phyloP scores from a whole-genome alignment of 2,888 invertebrate genomes.

The Exephanes ischioxanthus region DNA sequence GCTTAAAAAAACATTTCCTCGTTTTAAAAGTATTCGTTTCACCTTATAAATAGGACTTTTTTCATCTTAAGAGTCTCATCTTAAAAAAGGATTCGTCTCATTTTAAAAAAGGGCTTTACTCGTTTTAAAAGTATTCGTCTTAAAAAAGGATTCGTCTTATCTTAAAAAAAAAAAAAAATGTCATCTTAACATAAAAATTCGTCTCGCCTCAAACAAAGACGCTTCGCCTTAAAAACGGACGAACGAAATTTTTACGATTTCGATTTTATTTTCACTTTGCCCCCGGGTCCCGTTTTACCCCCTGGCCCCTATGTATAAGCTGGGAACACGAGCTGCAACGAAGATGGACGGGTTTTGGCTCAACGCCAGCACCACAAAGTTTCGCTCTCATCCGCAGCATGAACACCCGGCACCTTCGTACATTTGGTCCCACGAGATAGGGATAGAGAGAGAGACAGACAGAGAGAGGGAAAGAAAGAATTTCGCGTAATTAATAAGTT shows the following conservation, averaged over 20 bases:
- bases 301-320: not conserved
- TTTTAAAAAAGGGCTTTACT: too few relatives aligned
- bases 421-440: conserved; percentile 15
- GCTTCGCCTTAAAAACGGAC: not conserved
- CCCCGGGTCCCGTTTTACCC: conserved; percentile 12
- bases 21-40: too few relatives aligned
- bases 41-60: too few relatives aligned
- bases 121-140: not conserved
- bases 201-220: not conserved
- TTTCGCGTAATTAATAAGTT: conserved; percentile 69
- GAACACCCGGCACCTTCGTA: conserved; percentile 25
- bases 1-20: not conserved
- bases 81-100: too few relatives aligned
- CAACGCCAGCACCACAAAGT: conserved; percentile 64
- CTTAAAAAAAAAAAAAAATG: too few relatives aligned
- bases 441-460: not conserved
- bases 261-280: not conserved
- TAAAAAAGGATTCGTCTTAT: not conserved
- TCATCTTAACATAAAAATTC: not conserved
- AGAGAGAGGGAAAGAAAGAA: conserved; percentile 30
- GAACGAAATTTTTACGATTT: not conserved
- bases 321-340: conserved; percentile 50
- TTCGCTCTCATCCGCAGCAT: conserved; percentile 31
- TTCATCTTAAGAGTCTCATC: too few relatives aligned
- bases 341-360: conserved; percentile 70